These are phyloP conservation scores for Hippocampus kuda DNA, from an alignment of 2,797 vertebrate species.

Conservation along the genomic window DNA sequence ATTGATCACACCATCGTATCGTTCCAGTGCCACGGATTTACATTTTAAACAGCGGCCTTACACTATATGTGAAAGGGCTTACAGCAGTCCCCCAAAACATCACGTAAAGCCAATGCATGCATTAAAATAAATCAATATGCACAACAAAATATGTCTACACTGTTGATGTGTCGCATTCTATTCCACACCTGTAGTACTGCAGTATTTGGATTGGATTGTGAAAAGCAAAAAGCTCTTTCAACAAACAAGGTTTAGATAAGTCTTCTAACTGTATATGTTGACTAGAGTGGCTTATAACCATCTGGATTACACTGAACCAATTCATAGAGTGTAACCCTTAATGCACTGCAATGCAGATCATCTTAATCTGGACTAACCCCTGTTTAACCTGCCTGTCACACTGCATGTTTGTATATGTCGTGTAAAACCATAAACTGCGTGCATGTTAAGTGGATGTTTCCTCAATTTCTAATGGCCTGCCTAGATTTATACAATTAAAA, in stretches of 20 bases:
- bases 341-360: constrained; percentile 15
- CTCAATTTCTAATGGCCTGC: neutral
- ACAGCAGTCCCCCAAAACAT: neutral
- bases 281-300: constrained; percentile 24
- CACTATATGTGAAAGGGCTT: neutral
- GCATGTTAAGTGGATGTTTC: constrained; percentile 9
- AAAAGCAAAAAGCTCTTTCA: constrained; percentile 5
- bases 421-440: constrained; percentile 6
- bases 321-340: constrained; percentile 6
- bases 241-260: neutral
- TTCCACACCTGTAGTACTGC: neutral
- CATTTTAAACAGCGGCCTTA: neutral
- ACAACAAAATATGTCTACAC: neutral
- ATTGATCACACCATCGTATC: neutral
- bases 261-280: neutral
- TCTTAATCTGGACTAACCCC: constrained; percentile 26
- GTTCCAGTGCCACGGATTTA: neutral
- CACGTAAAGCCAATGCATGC: neutral
- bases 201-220: neutral
- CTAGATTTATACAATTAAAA: neutral
- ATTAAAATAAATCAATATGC: neutral
- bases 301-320: constrained; percentile 13
- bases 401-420: neutral
- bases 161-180: neutral
- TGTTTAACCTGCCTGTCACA: constrained; percentile 20